phyloP scores from a whole-genome alignment of 2,113 vertebrate species.

The Misgurnus mizolepis region DNA sequence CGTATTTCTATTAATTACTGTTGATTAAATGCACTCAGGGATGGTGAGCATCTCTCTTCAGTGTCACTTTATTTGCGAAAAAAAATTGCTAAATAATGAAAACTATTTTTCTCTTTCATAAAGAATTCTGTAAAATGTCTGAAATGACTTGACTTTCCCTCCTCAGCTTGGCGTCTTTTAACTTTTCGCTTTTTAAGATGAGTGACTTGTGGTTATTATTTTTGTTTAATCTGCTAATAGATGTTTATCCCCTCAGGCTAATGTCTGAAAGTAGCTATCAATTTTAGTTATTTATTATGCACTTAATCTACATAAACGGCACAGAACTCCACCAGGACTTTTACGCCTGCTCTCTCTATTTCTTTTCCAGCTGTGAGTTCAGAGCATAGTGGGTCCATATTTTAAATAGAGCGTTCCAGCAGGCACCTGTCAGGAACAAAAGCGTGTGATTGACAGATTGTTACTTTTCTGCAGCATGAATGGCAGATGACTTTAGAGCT shows the following conservation, averaged over 20 bases:
- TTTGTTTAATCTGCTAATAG: conserved; percentile 76
- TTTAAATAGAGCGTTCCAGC: conserved; percentile 54
- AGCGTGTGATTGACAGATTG: conserved; percentile 39
- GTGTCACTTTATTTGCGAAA: conserved; percentile 47
- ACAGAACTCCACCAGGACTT: conserved; percentile 63
- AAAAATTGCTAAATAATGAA: conserved; percentile 54
- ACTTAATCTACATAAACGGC: conserved; percentile 74
- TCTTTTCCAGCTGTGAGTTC: conserved; percentile 52
- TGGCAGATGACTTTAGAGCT: conserved; percentile 42
- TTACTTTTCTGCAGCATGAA: conserved; percentile 37
- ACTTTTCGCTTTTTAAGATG: conserved; percentile 70
- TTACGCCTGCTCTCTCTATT: conserved; percentile 53
- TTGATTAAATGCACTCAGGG: conserved; percentile 47
- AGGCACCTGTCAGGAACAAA: conserved; percentile 42
- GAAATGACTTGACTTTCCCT: conserved; percentile 74
- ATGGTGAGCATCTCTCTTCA: conserved; percentile 40
- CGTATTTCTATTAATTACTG: conserved; percentile 49
- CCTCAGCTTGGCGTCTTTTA: conserved; percentile 70
- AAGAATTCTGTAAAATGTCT: conserved; percentile 65
- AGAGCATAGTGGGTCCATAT: conserved; percentile 3
- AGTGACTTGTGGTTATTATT: conserved; percentile 72
- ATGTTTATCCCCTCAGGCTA: conserved; percentile 71
- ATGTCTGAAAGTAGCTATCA: conserved; percentile 68
- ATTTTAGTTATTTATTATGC: conserved; percentile 77
- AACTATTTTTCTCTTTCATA: conserved; percentile 57